Evolutionary conservation across 2,888 invertebrate genomes (phyloP).

Genomic region (Chymomyza fuscimana): DNA sequence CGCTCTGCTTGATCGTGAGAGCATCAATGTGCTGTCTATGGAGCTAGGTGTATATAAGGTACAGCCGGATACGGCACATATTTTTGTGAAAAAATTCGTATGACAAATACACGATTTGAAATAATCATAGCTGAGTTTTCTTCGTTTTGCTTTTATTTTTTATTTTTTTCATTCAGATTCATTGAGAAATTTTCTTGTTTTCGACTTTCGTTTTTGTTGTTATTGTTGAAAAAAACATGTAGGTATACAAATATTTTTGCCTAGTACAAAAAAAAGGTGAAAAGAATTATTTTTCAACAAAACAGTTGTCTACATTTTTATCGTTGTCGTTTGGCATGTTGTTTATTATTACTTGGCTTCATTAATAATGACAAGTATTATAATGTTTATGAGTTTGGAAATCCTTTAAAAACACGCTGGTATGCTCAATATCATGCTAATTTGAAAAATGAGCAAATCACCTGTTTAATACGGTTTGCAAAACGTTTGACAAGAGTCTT

Average conservation of each 20-base stretch:
- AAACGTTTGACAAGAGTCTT: neutral
- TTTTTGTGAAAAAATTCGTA: constrained; percentile 55
- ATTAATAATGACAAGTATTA: neutral
- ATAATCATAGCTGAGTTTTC: constrained; percentile 12
- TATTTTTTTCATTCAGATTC: constrained; percentile 40
- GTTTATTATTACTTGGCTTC: neutral
- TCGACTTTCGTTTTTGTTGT: constrained; percentile 14
- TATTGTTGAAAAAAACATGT: constrained; percentile 25
- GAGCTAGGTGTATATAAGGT: constrained; percentile 1
- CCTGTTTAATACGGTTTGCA: neutral
- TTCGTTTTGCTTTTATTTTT: constrained; percentile 13
- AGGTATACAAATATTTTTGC: constrained; percentile 45
- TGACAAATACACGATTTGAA: constrained; percentile 38
- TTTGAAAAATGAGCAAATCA: neutral
- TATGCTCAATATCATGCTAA: neutral
- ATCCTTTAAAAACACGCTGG: constrained; percentile 35
- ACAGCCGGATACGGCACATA: constrained; percentile 60
- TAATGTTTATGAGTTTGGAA: constrained; percentile 38
- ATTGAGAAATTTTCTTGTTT: constrained; percentile 62
- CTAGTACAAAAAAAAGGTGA: constrained; percentile 8
- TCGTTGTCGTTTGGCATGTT: constrained; percentile 10
- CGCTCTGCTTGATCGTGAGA: constrained; percentile 36
- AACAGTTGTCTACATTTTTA: neutral
- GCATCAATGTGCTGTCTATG: constrained; percentile 3
- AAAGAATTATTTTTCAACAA: neutral